Evolutionary conservation across 2,113 vertebrate species (phyloP).

Genomic region (Eublepharis macularius): DNA sequence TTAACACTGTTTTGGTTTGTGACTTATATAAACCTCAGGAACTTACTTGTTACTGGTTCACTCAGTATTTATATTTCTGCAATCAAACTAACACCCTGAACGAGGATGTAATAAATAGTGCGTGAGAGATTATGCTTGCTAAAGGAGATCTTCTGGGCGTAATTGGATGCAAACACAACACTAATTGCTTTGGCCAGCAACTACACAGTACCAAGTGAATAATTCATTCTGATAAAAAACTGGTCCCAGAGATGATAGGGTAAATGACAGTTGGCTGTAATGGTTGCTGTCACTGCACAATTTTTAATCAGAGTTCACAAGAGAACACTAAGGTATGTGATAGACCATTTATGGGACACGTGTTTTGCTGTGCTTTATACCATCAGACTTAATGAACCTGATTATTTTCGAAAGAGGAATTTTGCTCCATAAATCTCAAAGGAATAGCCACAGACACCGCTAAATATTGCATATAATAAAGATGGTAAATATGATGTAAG

Average conservation of each 20-base stretch:
- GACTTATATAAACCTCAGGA: constrained; percentile 7
- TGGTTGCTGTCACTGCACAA: constrained; percentile 28
- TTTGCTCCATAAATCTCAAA: not conserved
- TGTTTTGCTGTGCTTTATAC: not conserved
- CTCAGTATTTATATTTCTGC: constrained; percentile 19
- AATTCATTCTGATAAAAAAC: constrained; percentile 49
- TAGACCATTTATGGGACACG: not conserved
- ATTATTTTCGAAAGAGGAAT: not conserved
- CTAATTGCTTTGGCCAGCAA: constrained; percentile 51
- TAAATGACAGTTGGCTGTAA: constrained; percentile 29
- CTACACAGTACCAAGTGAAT: constrained; percentile 41
- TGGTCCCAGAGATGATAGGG: constrained; percentile 37
- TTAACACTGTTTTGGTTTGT: not conserved
- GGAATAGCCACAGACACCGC: not conserved
- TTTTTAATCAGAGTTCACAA: constrained; percentile 26
- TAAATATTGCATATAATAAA: not conserved
- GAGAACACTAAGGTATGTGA: not conserved
- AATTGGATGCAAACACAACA: constrained; percentile 34
- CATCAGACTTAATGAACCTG: not conserved
- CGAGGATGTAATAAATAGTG: constrained; percentile 37
- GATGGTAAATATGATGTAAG: not conserved
- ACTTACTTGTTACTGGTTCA: constrained; percentile 10
- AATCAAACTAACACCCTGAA: constrained; percentile 11
- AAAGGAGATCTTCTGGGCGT: constrained; percentile 27
- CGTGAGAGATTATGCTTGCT: constrained; percentile 18